phyloP scores from a whole-genome alignment of 2,888 invertebrate genomes.

The Hypolimnas misippus region DNA sequence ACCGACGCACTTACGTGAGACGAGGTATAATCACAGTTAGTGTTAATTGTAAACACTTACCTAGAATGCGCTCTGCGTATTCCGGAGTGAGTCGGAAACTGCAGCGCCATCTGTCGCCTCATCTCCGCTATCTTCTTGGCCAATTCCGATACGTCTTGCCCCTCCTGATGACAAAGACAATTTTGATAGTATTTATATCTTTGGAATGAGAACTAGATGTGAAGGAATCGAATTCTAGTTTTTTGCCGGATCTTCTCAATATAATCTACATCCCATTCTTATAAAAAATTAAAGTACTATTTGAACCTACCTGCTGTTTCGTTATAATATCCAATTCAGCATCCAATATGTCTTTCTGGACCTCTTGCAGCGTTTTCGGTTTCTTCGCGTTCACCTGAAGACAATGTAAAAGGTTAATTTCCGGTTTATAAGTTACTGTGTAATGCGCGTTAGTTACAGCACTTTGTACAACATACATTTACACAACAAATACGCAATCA shows the following conservation, averaged over 20 bases:
- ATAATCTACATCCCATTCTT: background rate
- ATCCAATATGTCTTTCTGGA: conserved; percentile 95
- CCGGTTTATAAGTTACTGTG: background rate
- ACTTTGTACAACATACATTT: background rate
- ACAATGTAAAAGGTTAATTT: conserved; percentile 46
- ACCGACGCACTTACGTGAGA: too few species aligned
- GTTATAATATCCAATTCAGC: conserved; percentile 95
- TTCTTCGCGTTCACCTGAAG: conserved; percentile 67
- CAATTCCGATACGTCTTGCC: conserved; percentile 93
- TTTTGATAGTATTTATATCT: too few species aligned
- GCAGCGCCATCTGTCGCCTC: conserved; percentile 81
- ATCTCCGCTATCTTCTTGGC: conserved; percentile 91
- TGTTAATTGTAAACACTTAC: conserved; percentile 47
- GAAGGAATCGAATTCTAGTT: too few species aligned
- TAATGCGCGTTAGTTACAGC: conserved; percentile 8
- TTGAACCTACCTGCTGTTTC: conserved; percentile 87
- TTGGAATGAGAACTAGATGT: too few species aligned
- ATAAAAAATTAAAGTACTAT: too few species aligned
- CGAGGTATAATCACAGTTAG: background rate
- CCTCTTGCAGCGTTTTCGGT: conserved; percentile 89
- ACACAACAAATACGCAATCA: background rate
- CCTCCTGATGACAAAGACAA: conserved; percentile 78
- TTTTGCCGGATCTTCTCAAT: too few species aligned
- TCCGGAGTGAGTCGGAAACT: conserved; percentile 61
- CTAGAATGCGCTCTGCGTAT: conserved; percentile 64